Conservation (phyloP, 2,797 vertebrate species). For the Cyprinodon diabolis region DNA sequence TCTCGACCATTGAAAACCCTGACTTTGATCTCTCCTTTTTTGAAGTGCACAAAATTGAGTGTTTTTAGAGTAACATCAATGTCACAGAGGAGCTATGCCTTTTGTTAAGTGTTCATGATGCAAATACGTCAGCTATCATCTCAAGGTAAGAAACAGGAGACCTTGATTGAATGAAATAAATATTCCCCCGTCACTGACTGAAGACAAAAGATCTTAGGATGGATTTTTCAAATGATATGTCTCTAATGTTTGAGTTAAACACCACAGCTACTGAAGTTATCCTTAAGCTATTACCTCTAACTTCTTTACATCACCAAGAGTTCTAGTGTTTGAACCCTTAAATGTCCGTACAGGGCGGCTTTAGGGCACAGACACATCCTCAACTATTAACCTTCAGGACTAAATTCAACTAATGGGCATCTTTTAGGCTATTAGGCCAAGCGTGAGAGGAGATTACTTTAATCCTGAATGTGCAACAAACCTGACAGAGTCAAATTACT, state of each 20-base stretch:
- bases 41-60: background rate
- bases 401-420: slow-evolving; percentile 13
- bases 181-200: background rate
- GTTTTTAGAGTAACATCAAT: background rate
- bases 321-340: background rate
- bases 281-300: background rate
- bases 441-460: slow-evolving; percentile 48
- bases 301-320: background rate
- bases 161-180: slow-evolving; percentile 2
- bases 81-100: background rate
- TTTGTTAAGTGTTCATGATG: background rate
- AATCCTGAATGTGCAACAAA: slow-evolving; percentile 66
- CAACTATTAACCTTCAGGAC: slow-evolving; percentile 24
- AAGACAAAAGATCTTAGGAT: background rate
- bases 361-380: background rate
- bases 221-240: background rate
- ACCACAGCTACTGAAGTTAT: background rate
- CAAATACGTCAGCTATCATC: background rate
- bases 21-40: background rate
- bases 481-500: slow-evolving; percentile 55
- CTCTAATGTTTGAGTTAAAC: background rate
- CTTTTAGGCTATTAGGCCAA: slow-evolving; percentile 28
- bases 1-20: background rate
- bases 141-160: background rate
- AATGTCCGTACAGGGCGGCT: background rate